Percentiles rank a stretch among this genome's conserved stretches.
Conservation (phyloP, 2,888 invertebrate species). For the Macrophya alboannulata region DNA sequence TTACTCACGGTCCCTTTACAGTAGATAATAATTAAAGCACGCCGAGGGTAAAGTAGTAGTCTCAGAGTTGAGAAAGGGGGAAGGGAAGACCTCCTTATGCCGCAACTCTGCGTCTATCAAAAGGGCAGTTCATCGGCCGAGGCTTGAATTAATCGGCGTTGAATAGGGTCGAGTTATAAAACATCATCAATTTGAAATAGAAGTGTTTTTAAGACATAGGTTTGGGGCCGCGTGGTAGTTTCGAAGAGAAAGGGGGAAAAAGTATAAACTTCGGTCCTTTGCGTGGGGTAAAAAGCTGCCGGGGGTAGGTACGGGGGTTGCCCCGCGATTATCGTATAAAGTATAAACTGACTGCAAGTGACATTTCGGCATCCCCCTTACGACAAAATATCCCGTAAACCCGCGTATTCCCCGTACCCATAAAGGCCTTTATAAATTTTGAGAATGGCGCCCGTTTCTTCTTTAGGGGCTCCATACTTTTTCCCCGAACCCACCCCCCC, state of each 20-base stretch:
- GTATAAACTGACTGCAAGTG: conserved; percentile 76
- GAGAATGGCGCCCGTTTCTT: conserved; percentile 58
- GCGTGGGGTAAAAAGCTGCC: background rate
- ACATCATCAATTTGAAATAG: conserved; percentile 56
- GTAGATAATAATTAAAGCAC: conserved; percentile 48
- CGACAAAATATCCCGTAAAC: conserved; percentile 72
- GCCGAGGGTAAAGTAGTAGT: conserved; percentile 20
- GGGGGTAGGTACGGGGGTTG: conserved; percentile 62
- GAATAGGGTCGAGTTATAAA: background rate
- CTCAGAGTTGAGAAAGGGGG: background rate
- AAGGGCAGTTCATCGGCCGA: background rate
- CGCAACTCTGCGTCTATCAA: background rate
- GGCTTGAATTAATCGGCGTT: conserved; percentile 30
- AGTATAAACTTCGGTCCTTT: conserved; percentile 14
- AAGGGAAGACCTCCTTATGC: background rate
- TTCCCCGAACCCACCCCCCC: background rate
- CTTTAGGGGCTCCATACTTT: conserved; percentile 46
- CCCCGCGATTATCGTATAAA: conserved; percentile 71
- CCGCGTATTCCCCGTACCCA: conserved; percentile 69
- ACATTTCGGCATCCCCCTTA: conserved; percentile 62
- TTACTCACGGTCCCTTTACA: background rate
- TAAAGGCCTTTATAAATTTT: conserved; percentile 78
- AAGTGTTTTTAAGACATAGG: background rate
- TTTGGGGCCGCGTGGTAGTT: background rate
- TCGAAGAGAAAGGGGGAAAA: background rate